These are phyloP conservation scores for Pristionchus maxplancki DNA, from an alignment of 2,888 invertebrate species.

Conservation along the genomic window DNA sequence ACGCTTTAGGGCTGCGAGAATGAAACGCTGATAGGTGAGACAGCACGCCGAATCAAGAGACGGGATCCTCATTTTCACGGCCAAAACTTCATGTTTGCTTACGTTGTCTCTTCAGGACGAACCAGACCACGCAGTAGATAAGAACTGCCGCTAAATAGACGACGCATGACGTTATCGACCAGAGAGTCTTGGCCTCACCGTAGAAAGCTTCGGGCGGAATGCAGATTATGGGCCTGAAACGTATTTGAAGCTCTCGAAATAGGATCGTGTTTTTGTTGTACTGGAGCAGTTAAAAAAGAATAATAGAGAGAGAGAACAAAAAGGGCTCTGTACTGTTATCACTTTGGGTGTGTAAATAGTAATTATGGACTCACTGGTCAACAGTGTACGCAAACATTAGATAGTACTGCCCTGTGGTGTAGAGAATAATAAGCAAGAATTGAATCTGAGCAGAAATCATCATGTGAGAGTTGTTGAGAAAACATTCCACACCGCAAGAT, in stretches of 20 bases:
- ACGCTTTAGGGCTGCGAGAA: too few species aligned
- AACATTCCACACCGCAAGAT: not conserved
- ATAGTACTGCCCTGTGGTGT: not conserved
- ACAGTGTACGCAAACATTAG: slow-evolving; percentile 47
- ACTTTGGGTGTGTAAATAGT: too few species aligned
- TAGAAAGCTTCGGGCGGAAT: slow-evolving; percentile 42
- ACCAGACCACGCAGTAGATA: slow-evolving; percentile 24
- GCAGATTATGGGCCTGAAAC: slow-evolving; percentile 39
- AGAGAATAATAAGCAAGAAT: not conserved
- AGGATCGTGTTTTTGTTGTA: too few species aligned
- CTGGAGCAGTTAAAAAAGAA: too few species aligned
- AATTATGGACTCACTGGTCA: slow-evolving; percentile 29
- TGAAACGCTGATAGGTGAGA: too few species aligned
- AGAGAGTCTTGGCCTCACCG: slow-evolving; percentile 8
- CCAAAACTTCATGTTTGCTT: not conserved
- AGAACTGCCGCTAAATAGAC: not conserved
- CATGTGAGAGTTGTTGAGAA: too few species aligned
- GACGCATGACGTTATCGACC: slow-evolving; percentile 21
- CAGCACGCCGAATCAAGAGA: too few species aligned
- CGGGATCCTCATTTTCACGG: too few species aligned
- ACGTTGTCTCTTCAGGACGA: slow-evolving; percentile 1
- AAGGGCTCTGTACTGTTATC: too few species aligned
- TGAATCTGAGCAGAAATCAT: not conserved
- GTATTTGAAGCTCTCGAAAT: too few species aligned
- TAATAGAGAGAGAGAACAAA: too few species aligned